Conservation (phyloP, 2,113 vertebrate species). For the Ia io region DNA sequence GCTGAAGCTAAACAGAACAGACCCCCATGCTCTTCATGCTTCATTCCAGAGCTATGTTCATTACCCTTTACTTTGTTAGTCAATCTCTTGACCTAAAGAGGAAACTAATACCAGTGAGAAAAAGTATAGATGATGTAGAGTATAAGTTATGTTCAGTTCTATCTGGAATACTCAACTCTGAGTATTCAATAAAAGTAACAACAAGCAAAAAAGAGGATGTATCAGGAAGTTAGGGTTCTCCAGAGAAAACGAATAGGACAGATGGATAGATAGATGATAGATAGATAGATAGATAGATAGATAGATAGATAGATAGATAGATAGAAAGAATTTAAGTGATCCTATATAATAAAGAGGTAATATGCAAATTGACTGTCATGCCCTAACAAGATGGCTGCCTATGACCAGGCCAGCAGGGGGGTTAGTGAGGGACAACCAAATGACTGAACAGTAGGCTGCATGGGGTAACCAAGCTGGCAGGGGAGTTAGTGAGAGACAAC, state of each 20-base stretch:
- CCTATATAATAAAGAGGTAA: no score
- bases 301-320: no score
- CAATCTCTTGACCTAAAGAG: background rate
- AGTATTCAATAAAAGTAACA: background rate
- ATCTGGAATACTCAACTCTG: background rate
- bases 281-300: background rate
- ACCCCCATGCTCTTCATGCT: background rate
- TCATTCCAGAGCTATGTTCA: background rate
- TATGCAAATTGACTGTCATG: no score
- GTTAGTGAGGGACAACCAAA: no score
- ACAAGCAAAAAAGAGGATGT: background rate
- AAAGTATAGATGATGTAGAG: background rate
- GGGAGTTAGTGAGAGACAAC: no score
- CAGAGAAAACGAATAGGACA: background rate
- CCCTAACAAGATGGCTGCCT: no score
- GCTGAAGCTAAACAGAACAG: background rate
- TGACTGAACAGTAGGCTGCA: no score
- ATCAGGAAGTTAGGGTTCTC: background rate
- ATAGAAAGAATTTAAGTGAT: no score
- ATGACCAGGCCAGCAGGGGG: no score
- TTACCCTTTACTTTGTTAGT: background rate
- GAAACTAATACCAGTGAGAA: background rate
- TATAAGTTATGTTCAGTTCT: background rate
- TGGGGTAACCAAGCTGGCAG: no score
- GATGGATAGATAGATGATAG: no score